These are phyloP conservation scores for Bugulina stolonifera DNA, from an alignment of 2,888 invertebrate species.

Conservation along the genomic window DNA sequence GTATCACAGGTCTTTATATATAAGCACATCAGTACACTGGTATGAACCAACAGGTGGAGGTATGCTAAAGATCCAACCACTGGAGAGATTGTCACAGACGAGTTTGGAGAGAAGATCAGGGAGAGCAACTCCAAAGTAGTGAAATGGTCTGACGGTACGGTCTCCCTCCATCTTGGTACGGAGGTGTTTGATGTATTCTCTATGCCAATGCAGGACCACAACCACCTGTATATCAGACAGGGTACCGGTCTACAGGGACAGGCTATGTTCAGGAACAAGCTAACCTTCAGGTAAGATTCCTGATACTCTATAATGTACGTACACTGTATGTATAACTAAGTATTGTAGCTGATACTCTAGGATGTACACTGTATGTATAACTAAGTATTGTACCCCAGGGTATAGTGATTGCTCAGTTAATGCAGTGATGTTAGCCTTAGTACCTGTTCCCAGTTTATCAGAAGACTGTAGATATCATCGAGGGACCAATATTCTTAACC, in stretches of 20 bases:
- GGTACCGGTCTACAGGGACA: constrained; percentile 96
- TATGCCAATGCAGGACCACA: constrained; percentile 80
- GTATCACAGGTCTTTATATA: too few relatives aligned
- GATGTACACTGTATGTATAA: too few relatives aligned
- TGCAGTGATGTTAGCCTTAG: too few relatives aligned
- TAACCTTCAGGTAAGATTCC: constrained; percentile 67
- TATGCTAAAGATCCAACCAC: constrained; percentile 64
- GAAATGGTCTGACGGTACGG: constrained; percentile 95
- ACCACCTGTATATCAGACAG: constrained; percentile 94
- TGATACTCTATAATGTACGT: constrained; percentile 5
- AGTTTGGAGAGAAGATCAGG: constrained; percentile 69
- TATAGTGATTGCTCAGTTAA: too few relatives aligned
- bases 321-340: constrained; percentile 23
- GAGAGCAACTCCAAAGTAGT: constrained; percentile 94
- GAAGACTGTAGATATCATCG: too few relatives aligned
- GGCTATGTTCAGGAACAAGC: constrained; percentile 89
- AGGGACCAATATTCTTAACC: too few relatives aligned
- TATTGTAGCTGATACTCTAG: too few relatives aligned
- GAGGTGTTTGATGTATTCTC: constrained; percentile 97
- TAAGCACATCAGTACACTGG: too few relatives aligned
- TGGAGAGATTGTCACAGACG: constrained; percentile 43
- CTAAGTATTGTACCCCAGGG: too few relatives aligned
- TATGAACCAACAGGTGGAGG: constrained; percentile 67
- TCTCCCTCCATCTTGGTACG: constrained; percentile 90
- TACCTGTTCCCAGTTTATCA: too few relatives aligned